Evolutionary conservation across 2,888 invertebrate species (phyloP), one percentile per base, ranked within the genome.

Genomic region (Melikaiella ostensackeni): DNA sequence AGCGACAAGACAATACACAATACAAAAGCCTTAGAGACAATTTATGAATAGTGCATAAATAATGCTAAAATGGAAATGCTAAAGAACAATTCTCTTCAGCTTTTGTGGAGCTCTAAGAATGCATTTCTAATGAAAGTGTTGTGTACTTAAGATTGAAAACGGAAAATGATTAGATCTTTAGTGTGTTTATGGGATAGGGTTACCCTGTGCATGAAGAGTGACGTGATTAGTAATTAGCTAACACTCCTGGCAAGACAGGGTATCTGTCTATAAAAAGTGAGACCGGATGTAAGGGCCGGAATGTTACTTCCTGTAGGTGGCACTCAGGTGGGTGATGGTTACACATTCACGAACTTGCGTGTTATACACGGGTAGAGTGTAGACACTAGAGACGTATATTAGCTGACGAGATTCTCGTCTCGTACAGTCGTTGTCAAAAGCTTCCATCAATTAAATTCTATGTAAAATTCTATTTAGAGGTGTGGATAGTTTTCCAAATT

Each of bases 191-290:
- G 66, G 13, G 46, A 75, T 66, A 75, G 74, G 57, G 77, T 62
- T 38, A 19, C n/a, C 21, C 55, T 46, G n/a, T 2, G 27, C 35
- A 46, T 33, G 21, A 62, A 21, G 46, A 75, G 46, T n/a, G 33
- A 33, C 19, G 46, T 33, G 75, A 62, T 75, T 27, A 33, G 55
- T 27, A 59, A 59, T 76, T 70, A 27, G 73, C 30, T 55, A 42
- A 61, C 24, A 74, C 30, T 24, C 19, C 46, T 62, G 38, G 8
- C 16, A 30, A 62, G 13, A 74, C 55, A 46, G 13, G 61, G 61
- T 57, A 85, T 84, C 85, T 86, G 85, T 81, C 86, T 84, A 84
- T 87, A 87, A 87, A 85, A 87, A 87, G 86, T 83, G 84, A 84
- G 85, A 84, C 87, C 87, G 86, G 87, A 86, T 85, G 85, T 84